Evolutionary conservation across 2,888 invertebrate genomes (phyloP).

Genomic region (Phyto melanocephala): DNA sequence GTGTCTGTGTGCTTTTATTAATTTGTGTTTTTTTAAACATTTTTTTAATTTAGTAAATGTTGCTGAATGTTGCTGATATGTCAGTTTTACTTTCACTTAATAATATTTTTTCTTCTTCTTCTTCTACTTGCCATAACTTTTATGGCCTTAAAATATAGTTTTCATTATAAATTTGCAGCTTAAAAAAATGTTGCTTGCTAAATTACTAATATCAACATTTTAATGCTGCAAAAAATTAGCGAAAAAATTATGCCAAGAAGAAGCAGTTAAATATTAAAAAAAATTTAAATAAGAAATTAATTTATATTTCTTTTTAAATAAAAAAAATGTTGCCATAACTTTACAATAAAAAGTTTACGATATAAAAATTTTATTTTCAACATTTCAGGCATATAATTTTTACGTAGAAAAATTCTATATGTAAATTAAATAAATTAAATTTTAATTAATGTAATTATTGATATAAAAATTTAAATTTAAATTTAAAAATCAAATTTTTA

Average conservation of each 20-base stretch:
- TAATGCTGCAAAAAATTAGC: background rate
- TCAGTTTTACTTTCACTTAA: conserved; percentile 38
- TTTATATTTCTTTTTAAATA: too few species aligned
- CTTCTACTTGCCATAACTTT: background rate
- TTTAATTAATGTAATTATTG: too few species aligned
- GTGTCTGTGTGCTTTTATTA: background rate
- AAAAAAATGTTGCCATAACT: too few species aligned
- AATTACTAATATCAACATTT: background rate
- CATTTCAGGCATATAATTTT: too few species aligned
- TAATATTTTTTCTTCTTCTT: background rate
- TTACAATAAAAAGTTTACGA: too few species aligned
- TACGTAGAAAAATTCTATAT: too few species aligned
- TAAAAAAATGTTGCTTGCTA: background rate
- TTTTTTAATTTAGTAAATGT: background rate
- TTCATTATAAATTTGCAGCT: background rate
- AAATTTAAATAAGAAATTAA: too few species aligned
- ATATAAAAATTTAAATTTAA: too few species aligned
- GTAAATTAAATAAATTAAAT: too few species aligned
- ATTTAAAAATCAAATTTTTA: too few species aligned
- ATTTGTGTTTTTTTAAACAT: background rate
- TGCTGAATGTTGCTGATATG: conserved; percentile 9
- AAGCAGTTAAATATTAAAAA: too few species aligned
- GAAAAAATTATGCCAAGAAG: background rate
- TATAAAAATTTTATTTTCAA: too few species aligned
- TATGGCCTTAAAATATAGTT: background rate